Base-by-base conservation (phyloP, 2,888 invertebrate species). In the Athrips mouffetella region DNA sequence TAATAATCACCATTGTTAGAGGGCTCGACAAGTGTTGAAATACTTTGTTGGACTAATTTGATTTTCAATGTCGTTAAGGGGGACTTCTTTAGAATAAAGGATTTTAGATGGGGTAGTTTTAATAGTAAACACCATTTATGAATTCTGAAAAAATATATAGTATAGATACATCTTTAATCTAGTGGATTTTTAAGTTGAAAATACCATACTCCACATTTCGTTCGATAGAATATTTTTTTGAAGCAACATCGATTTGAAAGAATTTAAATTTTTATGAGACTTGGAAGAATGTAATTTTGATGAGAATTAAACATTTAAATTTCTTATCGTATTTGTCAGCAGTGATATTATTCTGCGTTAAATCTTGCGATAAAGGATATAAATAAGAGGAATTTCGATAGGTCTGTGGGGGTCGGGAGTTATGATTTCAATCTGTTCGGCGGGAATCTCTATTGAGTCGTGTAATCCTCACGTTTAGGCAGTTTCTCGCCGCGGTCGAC, bases 361-460 rank as follows among this genome's bases (percentile, higher is more conserved):
- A 31, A 15, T 18, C 3, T 18, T 35, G 6, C 8, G 18, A 35
- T 2, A 6, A 1, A 13, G 18, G n/a, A 11, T 37, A 37, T 37
- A 37, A 37, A 37, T 20, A 37, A 8, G 10, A 20, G 20, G 5
- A 2, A 37, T 20, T 20, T 20, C n/a, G 18, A 20, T 37, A 18
- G 18, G 37, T 15, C 31, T 3, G 20, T 18, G n/a, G 10, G 20
- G n/a, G 20, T n/a, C 20, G 40, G 50, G 41, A 47, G 21, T 50
- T 44, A 50, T 47, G 37, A 47, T 50, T 50, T 47, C 46, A 50
- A 47, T 47, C 21, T 50, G 47, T 23, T 49, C 33, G 5, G 8
- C 16, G 25, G 13, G 35, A 47, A 47, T 47, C 47, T 29, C 20
- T 27, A 30, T 37, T 45, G 16, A 23, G 29, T 37, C 31, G 10